These are phyloP conservation scores for Sebastes iracundus DNA, from an alignment of 2,797 vertebrate species.

Conservation along the genomic window DNA sequence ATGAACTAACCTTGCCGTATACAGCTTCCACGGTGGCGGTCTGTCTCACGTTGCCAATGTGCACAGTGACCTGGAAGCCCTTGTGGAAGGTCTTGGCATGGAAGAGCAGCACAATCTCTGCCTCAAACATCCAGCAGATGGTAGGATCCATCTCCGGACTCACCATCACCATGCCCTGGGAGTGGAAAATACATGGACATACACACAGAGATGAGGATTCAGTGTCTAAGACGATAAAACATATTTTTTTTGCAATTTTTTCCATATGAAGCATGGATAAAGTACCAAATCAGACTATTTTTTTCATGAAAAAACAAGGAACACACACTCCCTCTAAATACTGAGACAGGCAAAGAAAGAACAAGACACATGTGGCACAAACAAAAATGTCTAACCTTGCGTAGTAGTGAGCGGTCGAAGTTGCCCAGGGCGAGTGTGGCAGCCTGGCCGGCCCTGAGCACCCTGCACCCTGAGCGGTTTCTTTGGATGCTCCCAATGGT, in stretches of 20 bases:
- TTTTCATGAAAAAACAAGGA: not conserved
- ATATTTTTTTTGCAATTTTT: not conserved
- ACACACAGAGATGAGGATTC: not conserved
- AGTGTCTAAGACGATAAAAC: not conserved
- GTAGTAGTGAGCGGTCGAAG: slow-evolving; percentile 93
- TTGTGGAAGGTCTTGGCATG: slow-evolving; percentile 97
- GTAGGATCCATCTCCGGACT: slow-evolving; percentile 98
- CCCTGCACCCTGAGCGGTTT: slow-evolving; percentile 94
- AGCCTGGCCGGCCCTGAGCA: slow-evolving; percentile 95
- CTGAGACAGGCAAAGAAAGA: not conserved
- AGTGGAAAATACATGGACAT: not conserved
- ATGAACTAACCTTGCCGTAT: slow-evolving; percentile 90
- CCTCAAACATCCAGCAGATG: slow-evolving; percentile 97
- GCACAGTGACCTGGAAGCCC: slow-evolving; percentile 98
- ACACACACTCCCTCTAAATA: not conserved
- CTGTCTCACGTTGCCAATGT: slow-evolving; percentile 96
- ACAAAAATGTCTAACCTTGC: slow-evolving; percentile 85
- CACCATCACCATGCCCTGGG: slow-evolving; percentile 98
- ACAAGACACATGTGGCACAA: not conserved
- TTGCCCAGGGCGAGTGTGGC: slow-evolving; percentile 93
- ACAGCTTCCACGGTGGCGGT: slow-evolving; percentile 95
- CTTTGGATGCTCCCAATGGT: slow-evolving; percentile 96
- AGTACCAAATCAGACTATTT: not conserved
- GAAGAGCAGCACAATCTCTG: slow-evolving; percentile 96
- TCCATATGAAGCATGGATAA: not conserved